Base-by-base conservation (phyloP, 2,888 invertebrate genomes). In the Andricus curvator region DNA sequence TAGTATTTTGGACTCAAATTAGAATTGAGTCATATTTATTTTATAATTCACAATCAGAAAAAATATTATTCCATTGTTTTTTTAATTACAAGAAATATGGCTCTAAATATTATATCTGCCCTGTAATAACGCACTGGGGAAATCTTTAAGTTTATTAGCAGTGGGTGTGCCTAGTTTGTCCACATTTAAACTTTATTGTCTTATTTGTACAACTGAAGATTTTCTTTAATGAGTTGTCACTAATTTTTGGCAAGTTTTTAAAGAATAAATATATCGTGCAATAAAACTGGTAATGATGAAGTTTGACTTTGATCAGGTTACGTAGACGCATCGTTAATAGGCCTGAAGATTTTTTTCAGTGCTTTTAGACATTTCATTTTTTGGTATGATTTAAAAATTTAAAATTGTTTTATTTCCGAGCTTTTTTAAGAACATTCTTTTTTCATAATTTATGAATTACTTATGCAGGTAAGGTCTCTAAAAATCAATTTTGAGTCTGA, bases 41-140 rank as follows among this genome's bases (percentile, higher is more conserved):
- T 9, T 62, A n/a, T n/a, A 33, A 51, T 29, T 2, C 1, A 48
- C 48, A 25, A n/a, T 29, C 29, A 56, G 20, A 74, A 74, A 74
- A 44, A 56, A 15, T 74, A 20, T 74, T 74, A 74, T 74, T 74
- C 74, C 74, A 74, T 74, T 74, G 74, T 74, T 74, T 74, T 74
- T 74, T 44, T 25, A 68, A 48, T 70, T 48, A 51, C n/a, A 48
- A 56, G 74, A 33, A 56, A 74, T 74, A 56, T 74, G 74, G 74
- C 74, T 74, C 74, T 74, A 74, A 74, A 74, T 74, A 74, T 74
- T 74, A 74, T 74, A 74, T 74, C 74, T 74, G 74, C 74, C 74
- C n/a, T 74, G 22, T 8, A 29, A 74, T 74, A 74, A 74, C 51
- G 51, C 74, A 48, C 74, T 74, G 74, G 29, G 74, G 56, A 74